phyloP scores from a whole-genome alignment of 1,140 invertebrate species.

The Dendroctonus ponderosae region DNA sequence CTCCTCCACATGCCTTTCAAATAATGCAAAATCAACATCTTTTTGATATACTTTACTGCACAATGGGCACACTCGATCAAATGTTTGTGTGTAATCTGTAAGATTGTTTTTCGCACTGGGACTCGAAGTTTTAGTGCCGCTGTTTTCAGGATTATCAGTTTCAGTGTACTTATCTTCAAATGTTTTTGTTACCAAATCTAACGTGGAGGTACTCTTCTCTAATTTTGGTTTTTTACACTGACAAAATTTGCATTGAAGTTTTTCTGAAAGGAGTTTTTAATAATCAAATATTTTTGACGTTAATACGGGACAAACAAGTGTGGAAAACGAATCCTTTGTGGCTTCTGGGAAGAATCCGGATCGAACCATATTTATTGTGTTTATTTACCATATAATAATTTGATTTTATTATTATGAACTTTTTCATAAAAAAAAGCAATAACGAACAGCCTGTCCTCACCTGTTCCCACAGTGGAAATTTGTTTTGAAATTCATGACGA shows the following conservation, averaged over 20 bases:
- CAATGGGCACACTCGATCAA: conserved; percentile 57
- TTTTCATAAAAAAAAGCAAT: no score
- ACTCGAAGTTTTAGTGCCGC: background rate
- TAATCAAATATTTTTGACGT: conserved; percentile 46
- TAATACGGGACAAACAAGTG: conserved; percentile 10
- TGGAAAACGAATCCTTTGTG: no score
- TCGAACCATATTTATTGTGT: no score
- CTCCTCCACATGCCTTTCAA: conserved; percentile 57
- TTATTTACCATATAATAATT: no score
- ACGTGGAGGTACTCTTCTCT: conserved; percentile 39
- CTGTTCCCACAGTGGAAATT: no score
- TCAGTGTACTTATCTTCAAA: conserved; percentile 34
- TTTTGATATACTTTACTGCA: conserved; percentile 54
- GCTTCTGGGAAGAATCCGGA: no score
- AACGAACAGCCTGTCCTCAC: no score
- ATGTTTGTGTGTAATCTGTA: conserved; percentile 39
- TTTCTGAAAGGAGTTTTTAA: conserved; percentile 32
- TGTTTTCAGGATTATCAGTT: conserved; percentile 42
- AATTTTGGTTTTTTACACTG: conserved; percentile 32
- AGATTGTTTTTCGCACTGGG: background rate
- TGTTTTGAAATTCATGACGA: no score
- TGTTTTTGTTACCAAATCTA: conserved; percentile 35
- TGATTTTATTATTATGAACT: no score
- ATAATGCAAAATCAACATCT: conserved; percentile 52
- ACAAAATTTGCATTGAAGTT: conserved; percentile 39